phyloP scores from a whole-genome alignment of 1,140 invertebrate species.

The Cheumatopsyche charites region DNA sequence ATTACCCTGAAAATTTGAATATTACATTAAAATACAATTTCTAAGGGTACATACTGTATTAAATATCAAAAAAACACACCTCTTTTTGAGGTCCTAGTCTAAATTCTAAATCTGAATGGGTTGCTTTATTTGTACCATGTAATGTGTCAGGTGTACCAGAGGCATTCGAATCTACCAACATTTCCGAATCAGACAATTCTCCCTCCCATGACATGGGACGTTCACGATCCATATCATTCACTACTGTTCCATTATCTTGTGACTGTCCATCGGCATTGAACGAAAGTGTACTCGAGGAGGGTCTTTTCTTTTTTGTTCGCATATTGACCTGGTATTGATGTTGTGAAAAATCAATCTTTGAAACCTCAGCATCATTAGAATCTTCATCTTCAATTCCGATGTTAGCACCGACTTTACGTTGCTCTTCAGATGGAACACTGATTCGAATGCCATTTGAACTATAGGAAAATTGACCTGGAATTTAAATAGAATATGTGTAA shows the following conservation, averaged over 20 bases:
- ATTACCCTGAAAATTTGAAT: slow-evolving; percentile 14
- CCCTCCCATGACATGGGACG: slow-evolving; percentile 92
- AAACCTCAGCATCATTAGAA: slow-evolving; percentile 61
- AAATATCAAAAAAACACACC: slow-evolving; percentile 6
- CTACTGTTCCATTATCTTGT: neutral
- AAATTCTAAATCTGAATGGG: slow-evolving; percentile 30
- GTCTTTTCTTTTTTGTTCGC: slow-evolving; percentile 60
- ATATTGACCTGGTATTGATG: slow-evolving; percentile 61
- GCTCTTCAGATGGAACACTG: slow-evolving; percentile 55
- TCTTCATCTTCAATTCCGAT: slow-evolving; percentile 58
- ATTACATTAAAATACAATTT: neutral
- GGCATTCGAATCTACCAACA: slow-evolving; percentile 78
- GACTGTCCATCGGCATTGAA: slow-evolving; percentile 37
- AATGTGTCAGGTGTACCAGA: slow-evolving; percentile 65
- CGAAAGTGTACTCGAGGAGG: slow-evolving; percentile 54
- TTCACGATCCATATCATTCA: slow-evolving; percentile 52
- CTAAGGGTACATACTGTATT: neutral
- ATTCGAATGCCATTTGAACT: slow-evolving; percentile 60
- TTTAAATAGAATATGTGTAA: slow-evolving; percentile 10
- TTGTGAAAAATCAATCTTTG: slow-evolving; percentile 60
- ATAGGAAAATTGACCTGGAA: slow-evolving; percentile 61
- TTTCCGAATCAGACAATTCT: slow-evolving; percentile 78
- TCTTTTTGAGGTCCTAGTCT: slow-evolving; percentile 26
- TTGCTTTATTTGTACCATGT: slow-evolving; percentile 54
- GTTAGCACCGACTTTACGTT: slow-evolving; percentile 1